Conservation (phyloP, 2,113 vertebrate genomes). For the Etheostoma cragini region DNA sequence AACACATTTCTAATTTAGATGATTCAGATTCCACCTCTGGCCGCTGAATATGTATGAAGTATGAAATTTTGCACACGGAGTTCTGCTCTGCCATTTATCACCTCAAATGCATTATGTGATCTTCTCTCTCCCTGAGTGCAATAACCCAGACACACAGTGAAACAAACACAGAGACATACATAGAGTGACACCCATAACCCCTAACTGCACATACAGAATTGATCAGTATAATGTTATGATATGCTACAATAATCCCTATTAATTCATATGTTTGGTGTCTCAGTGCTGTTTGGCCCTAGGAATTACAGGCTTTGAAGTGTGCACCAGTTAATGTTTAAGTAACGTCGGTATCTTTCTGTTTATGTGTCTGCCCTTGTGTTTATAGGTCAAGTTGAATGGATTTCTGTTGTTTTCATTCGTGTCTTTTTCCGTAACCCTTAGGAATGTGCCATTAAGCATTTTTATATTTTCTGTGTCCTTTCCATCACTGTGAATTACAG, state of each 20-base stretch:
- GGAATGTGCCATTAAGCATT: neutral
- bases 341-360: constrained; percentile 53
- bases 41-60: constrained; percentile 40
- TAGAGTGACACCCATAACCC: neutral
- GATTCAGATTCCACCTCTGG: constrained; percentile 42
- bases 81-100: constrained; percentile 54
- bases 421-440: neutral
- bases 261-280: constrained; percentile 72
- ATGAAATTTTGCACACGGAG: constrained; percentile 47
- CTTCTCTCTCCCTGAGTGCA: constrained; percentile 26
- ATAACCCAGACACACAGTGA: constrained; percentile 20
- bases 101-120: constrained; percentile 64
- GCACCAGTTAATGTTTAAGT: constrained; percentile 80
- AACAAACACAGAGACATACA: constrained; percentile 10
- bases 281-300: constrained; percentile 58
- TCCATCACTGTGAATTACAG: constrained; percentile 10
- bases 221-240: constrained; percentile 62
- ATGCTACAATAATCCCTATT: constrained; percentile 66
- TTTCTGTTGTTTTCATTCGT: constrained; percentile 12
- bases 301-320: constrained; percentile 77
- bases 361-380: neutral
- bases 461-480: neutral
- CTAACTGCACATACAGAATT: constrained; percentile 40
- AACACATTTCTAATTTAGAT: constrained; percentile 36
- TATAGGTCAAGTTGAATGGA: neutral